phyloP scores from a whole-genome alignment of 2,888 invertebrate genomes.

The Apamea crenata region DNA sequence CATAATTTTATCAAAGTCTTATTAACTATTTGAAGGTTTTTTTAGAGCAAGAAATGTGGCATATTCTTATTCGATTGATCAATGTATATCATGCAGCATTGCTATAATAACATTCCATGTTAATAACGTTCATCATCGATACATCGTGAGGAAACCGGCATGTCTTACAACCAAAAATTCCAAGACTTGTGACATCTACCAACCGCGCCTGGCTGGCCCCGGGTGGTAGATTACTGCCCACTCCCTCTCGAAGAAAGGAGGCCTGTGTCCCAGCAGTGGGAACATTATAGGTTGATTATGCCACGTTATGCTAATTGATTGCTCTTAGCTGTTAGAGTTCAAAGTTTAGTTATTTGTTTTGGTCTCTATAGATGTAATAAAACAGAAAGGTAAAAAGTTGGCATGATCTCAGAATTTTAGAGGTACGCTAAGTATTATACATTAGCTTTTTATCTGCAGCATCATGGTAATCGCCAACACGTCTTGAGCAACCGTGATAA shows the following conservation, averaged over 20 bases:
- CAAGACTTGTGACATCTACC: no score
- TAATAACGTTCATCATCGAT: background rate
- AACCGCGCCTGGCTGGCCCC: no score
- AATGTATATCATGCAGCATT: background rate
- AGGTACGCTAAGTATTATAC: background rate
- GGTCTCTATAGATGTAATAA: background rate
- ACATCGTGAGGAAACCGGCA: no score
- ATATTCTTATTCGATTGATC: background rate
- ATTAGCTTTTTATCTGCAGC: background rate
- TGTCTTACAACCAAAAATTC: no score
- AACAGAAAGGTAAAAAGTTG: background rate
- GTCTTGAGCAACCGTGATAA: background rate
- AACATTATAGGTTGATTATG: no score
- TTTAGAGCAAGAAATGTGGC: background rate
- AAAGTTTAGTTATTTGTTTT: background rate
- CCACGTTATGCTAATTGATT: background rate
- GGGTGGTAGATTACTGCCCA: no score
- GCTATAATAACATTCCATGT: no score
- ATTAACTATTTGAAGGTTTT: background rate
- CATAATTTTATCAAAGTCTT: background rate
- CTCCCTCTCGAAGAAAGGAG: no score
- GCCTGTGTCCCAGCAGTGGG: no score
- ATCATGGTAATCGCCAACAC: background rate
- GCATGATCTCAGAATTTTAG: background rate
- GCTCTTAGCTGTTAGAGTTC: background rate